Percentiles rank a stretch among this genome's conserved stretches.
phyloP scores from a whole-genome alignment of 2,888 invertebrate species.

The Altica lythri region DNA sequence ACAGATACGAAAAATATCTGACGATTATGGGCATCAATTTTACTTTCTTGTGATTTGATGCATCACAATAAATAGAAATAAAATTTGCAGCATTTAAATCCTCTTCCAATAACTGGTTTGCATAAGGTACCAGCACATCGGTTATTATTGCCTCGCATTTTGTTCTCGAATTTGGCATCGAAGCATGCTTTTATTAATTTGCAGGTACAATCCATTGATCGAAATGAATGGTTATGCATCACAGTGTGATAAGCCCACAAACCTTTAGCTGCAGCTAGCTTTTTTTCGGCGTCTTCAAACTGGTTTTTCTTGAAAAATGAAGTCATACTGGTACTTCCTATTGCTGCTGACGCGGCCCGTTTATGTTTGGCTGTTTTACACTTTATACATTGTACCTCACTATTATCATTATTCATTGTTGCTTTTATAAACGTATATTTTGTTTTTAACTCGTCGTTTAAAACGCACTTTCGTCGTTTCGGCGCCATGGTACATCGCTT shows the following conservation, averaged over 20 bases:
- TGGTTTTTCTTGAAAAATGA: neutral
- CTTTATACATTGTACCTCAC: neutral
- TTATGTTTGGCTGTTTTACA: conserved; percentile 2
- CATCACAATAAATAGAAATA: neutral
- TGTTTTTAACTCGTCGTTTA: neutral
- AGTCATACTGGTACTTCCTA: neutral
- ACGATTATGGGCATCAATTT: neutral
- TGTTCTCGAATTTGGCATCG: conserved; percentile 2
- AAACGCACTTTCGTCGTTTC: conserved; percentile 1
- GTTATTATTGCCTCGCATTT: conserved; percentile 12
- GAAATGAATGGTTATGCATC: conserved; percentile 15
- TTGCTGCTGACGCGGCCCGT: neutral
- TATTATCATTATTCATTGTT: neutral
- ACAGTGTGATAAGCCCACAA: conserved; percentile 14
- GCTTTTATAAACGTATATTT: conserved; percentile 2
- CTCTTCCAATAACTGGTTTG: neutral
- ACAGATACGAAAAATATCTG: neutral
- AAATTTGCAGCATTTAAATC: neutral
- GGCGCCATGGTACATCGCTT: neutral
- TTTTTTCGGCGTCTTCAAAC: neutral
- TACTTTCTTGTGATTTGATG: neutral
- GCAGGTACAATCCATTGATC: conserved; percentile 13
- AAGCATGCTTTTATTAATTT: conserved; percentile 13
- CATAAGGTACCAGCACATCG: neutral
- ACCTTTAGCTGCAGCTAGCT: conserved; percentile 8